Evolutionary conservation across 2,797 vertebrate genomes (phyloP), one percentile per base, ranked within the genome.

Genomic region (Danionella dracula): DNA sequence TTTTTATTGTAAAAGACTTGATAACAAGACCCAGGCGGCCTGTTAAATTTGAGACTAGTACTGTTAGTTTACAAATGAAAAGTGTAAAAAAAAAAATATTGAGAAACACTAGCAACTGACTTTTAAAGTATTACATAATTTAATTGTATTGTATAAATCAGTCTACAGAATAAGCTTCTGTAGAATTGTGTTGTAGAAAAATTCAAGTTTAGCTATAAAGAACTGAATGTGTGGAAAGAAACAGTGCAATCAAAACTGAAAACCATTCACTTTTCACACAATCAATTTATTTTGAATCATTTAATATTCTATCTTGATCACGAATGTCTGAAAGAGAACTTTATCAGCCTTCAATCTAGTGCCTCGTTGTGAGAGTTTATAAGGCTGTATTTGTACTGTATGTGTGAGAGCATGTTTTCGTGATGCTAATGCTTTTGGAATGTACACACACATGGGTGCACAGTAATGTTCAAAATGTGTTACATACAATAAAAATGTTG

Each of bases 401-500:
- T 70, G 51, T 71, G 38, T 67, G 60, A 60, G 29, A 53, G 61
- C 78, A 81, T 71, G 76, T 58, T 34, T 77, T 76, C 68, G 41
- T 59, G 35, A 73, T 73, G 66, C 73, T 66, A 74, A 70, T 71
- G 75, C 15, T 79, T 78, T 74, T 76, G 81, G 85, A 88, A 88
- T 90, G 87, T 89, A 83, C 76, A 59, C 77, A 77, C 83, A 71
- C 74, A 82, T 82, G 82, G 81, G 85, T 84, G 81, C 82, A 82
- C 85, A 85, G 13, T 29, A 16, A 63, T n/a, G 17, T 34, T 85
- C 81, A 85, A 86, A 81, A 84, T 84, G 79, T 88, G 88, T 90
- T 88, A 88, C 90, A 90, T 87, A 78, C 76, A 86, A 84, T 79
- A 87, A 89, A 88, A 89, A 31, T 31, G 9, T 5, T 31, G 9